A percentile compares a stretch with the other conserved stretches of the same genome.
Conservation (phyloP, 2,888 invertebrate genomes). For the Tuta absoluta region DNA sequence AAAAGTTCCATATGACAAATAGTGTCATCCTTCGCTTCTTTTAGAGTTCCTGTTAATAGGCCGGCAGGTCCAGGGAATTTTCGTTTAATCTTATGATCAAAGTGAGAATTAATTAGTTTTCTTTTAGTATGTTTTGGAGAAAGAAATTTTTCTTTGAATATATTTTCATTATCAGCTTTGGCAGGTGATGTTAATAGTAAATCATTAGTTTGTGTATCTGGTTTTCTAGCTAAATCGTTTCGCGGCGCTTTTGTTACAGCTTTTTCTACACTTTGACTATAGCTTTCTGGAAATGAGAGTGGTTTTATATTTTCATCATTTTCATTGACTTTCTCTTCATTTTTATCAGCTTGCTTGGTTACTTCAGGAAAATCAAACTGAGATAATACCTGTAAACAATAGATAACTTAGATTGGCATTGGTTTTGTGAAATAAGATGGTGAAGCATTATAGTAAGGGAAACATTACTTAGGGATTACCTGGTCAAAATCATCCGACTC, state of each 20-base stretch:
- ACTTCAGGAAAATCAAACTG: slow-evolving; percentile 67
- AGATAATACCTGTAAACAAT: slow-evolving; percentile 61
- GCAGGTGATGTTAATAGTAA: neutral
- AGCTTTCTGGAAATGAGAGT: neutral
- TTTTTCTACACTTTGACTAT: neutral
- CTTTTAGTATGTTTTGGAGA: slow-evolving; percentile 65
- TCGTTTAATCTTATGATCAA: slow-evolving; percentile 67
- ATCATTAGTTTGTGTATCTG: neutral
- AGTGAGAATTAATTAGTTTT: slow-evolving; percentile 67
- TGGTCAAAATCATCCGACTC: slow-evolving; percentile 75
- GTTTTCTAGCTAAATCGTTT: neutral
- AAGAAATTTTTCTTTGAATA: slow-evolving; percentile 11
- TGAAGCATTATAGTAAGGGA: no score
- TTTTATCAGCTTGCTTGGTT: slow-evolving; percentile 1
- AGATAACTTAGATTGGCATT: slow-evolving; percentile 12
- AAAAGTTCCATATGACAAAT: slow-evolving; percentile 66
- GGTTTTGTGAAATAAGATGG: no score
- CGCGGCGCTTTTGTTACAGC: no score
- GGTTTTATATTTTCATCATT: slow-evolving; percentile 8
- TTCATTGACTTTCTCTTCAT: neutral
- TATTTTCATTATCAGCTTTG: neutral
- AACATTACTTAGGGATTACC: slow-evolving; percentile 43
- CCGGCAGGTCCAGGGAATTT: slow-evolving; percentile 77
- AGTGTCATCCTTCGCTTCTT: slow-evolving; percentile 60
- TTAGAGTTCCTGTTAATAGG: slow-evolving; percentile 58